These are phyloP conservation scores for Scaptomyza caliginosa DNA, from an alignment of 2,888 invertebrate genomes.

Conservation along the genomic window DNA sequence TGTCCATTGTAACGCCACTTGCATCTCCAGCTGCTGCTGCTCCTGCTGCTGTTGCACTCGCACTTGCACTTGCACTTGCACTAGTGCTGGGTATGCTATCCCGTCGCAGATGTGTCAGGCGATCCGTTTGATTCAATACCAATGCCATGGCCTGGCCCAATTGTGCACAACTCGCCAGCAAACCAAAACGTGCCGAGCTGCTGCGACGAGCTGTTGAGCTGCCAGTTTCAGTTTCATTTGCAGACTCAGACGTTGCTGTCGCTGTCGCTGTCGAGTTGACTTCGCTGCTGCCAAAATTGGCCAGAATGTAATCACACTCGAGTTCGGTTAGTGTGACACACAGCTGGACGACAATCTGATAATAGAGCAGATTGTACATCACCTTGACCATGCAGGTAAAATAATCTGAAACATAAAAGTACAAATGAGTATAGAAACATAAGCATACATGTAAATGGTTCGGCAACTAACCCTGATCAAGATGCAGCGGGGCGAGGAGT, in stretches of 20 bases:
- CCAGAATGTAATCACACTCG: conserved; percentile 86
- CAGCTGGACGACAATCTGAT: conserved; percentile 93
- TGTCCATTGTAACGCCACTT: conserved; percentile 15
- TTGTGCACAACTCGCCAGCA: conserved; percentile 63
- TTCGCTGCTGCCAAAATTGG: conserved; percentile 64
- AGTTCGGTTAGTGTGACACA: conserved; percentile 88
- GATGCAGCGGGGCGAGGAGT: conserved; percentile 92
- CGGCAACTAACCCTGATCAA: conserved; percentile 94
- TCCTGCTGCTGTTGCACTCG: conserved; percentile 5
- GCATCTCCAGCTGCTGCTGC: neutral
- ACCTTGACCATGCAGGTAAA: conserved; percentile 94
- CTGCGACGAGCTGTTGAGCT: conserved; percentile 49
- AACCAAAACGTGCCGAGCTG: conserved; percentile 41
- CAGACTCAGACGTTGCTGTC: conserved; percentile 21
- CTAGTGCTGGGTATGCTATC: conserved; percentile 78
- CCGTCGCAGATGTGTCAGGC: conserved; percentile 80
- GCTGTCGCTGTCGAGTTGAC: conserved; percentile 1
- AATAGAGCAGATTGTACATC: conserved; percentile 94
- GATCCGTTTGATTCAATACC: conserved; percentile 81
- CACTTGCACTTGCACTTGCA: conserved; percentile 45
- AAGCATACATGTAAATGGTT: too few relatives aligned
- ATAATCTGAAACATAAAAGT: conserved; percentile 88
- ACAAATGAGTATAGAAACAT: too few relatives aligned
- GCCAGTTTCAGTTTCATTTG: neutral
- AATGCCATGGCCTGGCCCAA: conserved; percentile 83